Evolutionary conservation across 2,888 invertebrate species (phyloP).

Genomic region (Torymus aiolomorphi): DNA sequence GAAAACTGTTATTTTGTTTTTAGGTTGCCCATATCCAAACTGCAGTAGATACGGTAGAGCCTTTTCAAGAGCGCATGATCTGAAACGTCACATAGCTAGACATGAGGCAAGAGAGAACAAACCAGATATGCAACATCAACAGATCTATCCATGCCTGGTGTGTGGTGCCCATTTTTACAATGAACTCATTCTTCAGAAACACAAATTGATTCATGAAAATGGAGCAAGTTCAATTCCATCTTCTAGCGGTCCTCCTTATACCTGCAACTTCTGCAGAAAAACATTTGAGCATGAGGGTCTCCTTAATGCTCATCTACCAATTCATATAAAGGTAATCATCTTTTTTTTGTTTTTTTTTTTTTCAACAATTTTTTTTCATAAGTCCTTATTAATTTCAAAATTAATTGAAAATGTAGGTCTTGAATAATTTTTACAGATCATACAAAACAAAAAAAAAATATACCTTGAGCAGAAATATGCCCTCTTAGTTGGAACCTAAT

Average conservation of each 20-base stretch:
- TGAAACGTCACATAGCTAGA: constrained; percentile 72
- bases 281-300: constrained; percentile 69
- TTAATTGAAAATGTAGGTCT: too few species aligned
- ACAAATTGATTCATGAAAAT: constrained; percentile 53
- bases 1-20: background rate
- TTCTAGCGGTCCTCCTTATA: constrained; percentile 57
- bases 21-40: constrained; percentile 72
- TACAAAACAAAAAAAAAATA: too few species aligned
- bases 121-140: constrained; percentile 56
- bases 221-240: constrained; percentile 38
- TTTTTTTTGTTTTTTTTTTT: too few species aligned
- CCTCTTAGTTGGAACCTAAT: too few species aligned
- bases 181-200: constrained; percentile 61
- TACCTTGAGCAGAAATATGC: too few species aligned
- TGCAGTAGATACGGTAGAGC: constrained; percentile 72
- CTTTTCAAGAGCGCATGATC: constrained; percentile 72
- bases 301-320: constrained; percentile 68
- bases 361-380: too few species aligned
- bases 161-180: constrained; percentile 65
- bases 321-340: constrained; percentile 68
- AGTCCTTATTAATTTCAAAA: too few species aligned
- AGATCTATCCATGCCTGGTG: constrained; percentile 62
- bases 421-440: too few species aligned
- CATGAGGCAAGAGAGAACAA: constrained; percentile 71
- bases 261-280: constrained; percentile 72